Base-by-base conservation (phyloP, 2,888 invertebrate species). In the Eristalis arbustorum region DNA sequence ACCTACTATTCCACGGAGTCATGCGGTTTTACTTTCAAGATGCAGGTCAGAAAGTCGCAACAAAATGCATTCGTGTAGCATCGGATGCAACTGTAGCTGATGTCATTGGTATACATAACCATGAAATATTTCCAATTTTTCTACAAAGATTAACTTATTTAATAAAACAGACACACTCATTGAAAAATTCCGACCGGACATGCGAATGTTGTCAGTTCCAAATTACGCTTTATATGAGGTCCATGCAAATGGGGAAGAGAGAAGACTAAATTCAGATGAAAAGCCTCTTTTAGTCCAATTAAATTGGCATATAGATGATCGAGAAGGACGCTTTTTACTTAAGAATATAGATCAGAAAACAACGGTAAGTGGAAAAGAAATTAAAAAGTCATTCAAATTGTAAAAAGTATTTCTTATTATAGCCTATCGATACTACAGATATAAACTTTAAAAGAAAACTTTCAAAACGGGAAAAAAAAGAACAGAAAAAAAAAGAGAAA, bases 1-100 rank as follows among this genome's bases (percentile, higher is more conserved):
- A 98, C 91, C 94, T 98, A 93, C 98, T 99, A 93, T 99, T 99
- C 93, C 98, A 99, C 93, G 99, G 99, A 66, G 99, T 99, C 84
- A 99, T 99, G 98, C 96, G 99, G 90, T 99, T 99, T 94, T 99
- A 99, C 94, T 99, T 98, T 93, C 99, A 99, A 96, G 99, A 99
- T 93, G 97, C 98, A 74, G 98, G 98, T 68, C 98, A 98, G 93
- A 99, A 99, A 94, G 98, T 99, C 84, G 98, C 99, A 75, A 99
- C 99, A 64, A 99, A 99, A 94, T 99, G 99, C 93, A 98, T 99
- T 90, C 96, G 99, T 77, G 99, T 99, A 68, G 97, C 99, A 68
- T 98, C 98, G 83, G 98, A 98, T 89, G 99, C 99, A 66, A 98
- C 98, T 59, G 98, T 98, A 88, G 96, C 96, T 92, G 98, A 98